A percentile compares a stretch with the other conserved stretches of the same genome.
Evolutionary conservation across 2,113 vertebrate species (phyloP).

Genomic region (Rhinolophus sinicus): DNA sequence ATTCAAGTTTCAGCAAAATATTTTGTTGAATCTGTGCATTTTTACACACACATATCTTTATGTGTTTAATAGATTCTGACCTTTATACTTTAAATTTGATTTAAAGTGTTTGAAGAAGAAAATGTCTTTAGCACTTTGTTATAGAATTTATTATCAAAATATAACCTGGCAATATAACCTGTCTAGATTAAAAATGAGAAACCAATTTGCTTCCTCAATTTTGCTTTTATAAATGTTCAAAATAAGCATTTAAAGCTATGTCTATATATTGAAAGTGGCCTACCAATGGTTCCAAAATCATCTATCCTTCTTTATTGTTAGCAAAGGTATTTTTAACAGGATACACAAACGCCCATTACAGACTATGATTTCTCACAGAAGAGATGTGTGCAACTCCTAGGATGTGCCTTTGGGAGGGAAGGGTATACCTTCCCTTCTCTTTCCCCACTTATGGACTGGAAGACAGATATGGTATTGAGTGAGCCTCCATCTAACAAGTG

Average conservation of each 20-base stretch:
- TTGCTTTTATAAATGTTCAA: neutral
- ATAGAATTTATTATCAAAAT: neutral
- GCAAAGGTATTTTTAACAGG: neutral
- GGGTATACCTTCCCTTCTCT: neutral
- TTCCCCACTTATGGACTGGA: neutral
- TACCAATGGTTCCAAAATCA: neutral
- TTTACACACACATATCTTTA: neutral
- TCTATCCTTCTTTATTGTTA: neutral
- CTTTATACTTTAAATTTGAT: neutral
- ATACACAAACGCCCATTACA: neutral
- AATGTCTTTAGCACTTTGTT: neutral
- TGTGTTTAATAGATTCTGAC: neutral
- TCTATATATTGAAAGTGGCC: neutral
- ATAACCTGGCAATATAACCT: neutral
- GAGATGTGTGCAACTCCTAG: neutral
- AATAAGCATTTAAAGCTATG: neutral
- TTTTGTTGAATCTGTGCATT: neutral
- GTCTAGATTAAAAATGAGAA: neutral
- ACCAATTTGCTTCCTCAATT: neutral
- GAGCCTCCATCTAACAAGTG: no score
- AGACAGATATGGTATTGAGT: neutral
- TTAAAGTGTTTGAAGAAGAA: constrained; percentile 19
- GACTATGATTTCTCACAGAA: neutral
- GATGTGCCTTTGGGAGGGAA: neutral
- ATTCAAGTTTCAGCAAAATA: neutral